phyloP scores from a whole-genome alignment of 2,113 vertebrate species.

The Phyllostomus hastatus region DNA sequence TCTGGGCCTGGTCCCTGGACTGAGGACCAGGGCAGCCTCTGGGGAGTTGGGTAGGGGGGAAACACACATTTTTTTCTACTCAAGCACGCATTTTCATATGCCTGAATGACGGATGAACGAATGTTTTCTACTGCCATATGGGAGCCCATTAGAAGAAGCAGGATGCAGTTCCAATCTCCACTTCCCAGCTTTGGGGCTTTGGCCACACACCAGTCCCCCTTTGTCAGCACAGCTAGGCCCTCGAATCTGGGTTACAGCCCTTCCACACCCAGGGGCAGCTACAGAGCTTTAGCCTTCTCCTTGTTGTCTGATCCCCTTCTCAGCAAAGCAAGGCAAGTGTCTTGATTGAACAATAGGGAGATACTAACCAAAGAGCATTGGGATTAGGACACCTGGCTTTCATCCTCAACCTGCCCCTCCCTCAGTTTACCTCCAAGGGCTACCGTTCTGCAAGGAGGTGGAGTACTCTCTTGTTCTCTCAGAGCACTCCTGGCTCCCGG shows the following conservation, averaged over 20 bases:
- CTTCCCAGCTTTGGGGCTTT: background rate
- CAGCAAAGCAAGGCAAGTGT: background rate
- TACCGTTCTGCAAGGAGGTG: background rate
- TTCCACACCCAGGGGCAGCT: background rate
- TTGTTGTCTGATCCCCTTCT: background rate
- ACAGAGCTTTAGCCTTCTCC: background rate
- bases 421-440: background rate
- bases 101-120: background rate
- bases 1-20: background rate
- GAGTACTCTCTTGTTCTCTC: background rate
- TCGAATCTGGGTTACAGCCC: background rate
- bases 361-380: background rate
- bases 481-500: background rate
- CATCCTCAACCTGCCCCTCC: background rate
- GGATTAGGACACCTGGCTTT: background rate
- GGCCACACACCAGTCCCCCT: background rate
- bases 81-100: background rate
- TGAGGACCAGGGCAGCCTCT: background rate
- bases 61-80: background rate
- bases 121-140: background rate
- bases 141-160: background rate
- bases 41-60: background rate
- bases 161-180: background rate
- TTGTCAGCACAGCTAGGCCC: background rate
- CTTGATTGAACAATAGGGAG: background rate